These are phyloP conservation scores for Ptilonorhynchus violaceus DNA, from an alignment of 2,113 vertebrate genomes.

Conservation along the genomic window DNA sequence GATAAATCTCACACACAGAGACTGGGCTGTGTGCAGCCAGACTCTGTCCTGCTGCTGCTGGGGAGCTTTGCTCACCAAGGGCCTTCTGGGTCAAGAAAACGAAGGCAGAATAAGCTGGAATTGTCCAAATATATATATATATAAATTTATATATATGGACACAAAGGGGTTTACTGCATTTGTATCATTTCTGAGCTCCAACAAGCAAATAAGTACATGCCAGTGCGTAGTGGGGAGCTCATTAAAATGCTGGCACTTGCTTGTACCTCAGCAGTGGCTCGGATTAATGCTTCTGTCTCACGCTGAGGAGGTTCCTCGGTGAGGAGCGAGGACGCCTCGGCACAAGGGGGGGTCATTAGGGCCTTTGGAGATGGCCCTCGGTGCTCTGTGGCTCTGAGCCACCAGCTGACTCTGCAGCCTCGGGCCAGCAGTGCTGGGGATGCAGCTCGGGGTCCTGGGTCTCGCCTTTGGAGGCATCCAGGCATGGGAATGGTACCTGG, in stretches of 20 bases:
- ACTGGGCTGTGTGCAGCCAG: not conserved
- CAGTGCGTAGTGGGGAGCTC: not conserved
- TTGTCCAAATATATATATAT: not conserved
- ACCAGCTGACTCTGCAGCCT: not conserved
- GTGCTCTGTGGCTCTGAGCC: not conserved
- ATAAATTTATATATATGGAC: not conserved
- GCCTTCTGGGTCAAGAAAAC: not conserved
- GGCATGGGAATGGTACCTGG: accelerated
- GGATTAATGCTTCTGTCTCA: constrained; percentile 25
- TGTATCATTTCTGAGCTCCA: constrained; percentile 54
- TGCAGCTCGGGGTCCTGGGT: not conserved
- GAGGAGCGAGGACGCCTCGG: not conserved
- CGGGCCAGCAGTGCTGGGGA: not conserved
- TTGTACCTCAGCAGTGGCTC: not conserved
- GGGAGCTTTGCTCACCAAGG: accelerated
- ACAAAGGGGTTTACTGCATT: constrained; percentile 46
- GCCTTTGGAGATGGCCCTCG: accelerated
- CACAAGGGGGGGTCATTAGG: not conserved
- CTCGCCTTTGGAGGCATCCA: not conserved
- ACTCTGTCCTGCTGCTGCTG: not conserved
- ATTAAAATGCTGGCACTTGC: constrained; percentile 36
- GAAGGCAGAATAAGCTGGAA: constrained; percentile 22
- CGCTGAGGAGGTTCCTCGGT: not conserved
- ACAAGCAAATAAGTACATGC: constrained; percentile 43
- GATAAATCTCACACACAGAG: not conserved